A percentile compares a stretch with the other conserved stretches of the same genome.
These are phyloP conservation scores for Dendrolimus houi DNA, from an alignment of 2,888 invertebrate species.

Conservation along the genomic window DNA sequence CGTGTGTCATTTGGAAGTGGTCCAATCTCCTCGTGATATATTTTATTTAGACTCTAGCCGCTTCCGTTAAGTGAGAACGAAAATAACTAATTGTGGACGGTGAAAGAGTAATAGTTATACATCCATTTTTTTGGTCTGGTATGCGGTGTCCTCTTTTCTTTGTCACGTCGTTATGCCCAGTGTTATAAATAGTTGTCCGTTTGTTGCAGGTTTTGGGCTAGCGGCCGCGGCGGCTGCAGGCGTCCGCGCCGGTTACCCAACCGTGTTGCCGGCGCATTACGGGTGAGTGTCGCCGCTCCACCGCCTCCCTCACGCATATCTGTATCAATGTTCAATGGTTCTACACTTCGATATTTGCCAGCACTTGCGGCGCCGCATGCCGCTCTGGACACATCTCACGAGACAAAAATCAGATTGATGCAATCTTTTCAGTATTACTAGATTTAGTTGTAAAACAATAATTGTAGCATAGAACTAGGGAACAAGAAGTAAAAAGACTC, in stretches of 20 bases:
- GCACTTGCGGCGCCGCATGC: slow-evolving; percentile 66
- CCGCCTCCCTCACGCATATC: slow-evolving; percentile 35
- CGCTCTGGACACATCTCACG: slow-evolving; percentile 68
- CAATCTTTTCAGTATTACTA: background rate
- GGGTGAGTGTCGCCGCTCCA: slow-evolving; percentile 80
- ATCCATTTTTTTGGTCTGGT: slow-evolving; percentile 30
- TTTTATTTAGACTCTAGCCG: slow-evolving; percentile 56
- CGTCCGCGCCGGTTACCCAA: slow-evolving; percentile 86
- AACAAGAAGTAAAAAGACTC: too few species aligned
- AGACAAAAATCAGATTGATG: slow-evolving; percentile 69
- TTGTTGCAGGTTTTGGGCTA: slow-evolving; percentile 64
- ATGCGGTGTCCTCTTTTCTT: slow-evolving; percentile 31
- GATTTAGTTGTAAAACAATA: too few species aligned
- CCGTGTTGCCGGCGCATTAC: slow-evolving; percentile 87
- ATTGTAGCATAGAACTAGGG: too few species aligned
- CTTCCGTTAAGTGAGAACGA: slow-evolving; percentile 65
- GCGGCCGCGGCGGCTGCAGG: slow-evolving; percentile 78
- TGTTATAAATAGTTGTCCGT: slow-evolving; percentile 16
- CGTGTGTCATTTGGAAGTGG: slow-evolving; percentile 69
- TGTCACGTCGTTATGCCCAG: slow-evolving; percentile 23
- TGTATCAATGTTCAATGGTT: slow-evolving; percentile 71
- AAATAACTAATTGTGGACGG: slow-evolving; percentile 51
- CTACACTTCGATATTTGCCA: slow-evolving; percentile 71
- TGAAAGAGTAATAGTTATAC: slow-evolving; percentile 38
- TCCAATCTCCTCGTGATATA: slow-evolving; percentile 61